phyloP scores from a whole-genome alignment of 2,797 vertebrate species.

The Gobio occitaniae region DNA sequence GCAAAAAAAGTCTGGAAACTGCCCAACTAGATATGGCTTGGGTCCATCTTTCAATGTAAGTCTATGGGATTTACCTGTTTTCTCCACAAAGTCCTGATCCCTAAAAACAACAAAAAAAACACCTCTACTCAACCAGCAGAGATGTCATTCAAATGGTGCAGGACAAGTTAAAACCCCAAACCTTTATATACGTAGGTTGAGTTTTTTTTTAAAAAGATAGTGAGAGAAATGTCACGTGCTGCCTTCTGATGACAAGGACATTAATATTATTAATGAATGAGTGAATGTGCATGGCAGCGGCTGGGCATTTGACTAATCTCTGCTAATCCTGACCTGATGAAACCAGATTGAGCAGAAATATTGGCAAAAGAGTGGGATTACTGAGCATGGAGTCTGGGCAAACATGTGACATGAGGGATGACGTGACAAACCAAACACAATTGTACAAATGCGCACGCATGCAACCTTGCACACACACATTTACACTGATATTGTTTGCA shows the following conservation, averaged over 20 bases:
- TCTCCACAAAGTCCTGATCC: background rate
- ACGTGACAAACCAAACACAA: background rate
- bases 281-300: slow-evolving; percentile 68
- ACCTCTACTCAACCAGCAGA: background rate
- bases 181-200: background rate
- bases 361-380: slow-evolving; percentile 80
- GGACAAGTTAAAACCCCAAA: background rate
- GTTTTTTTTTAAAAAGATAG: background rate
- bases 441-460: slow-evolving; percentile 41
- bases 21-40: background rate
- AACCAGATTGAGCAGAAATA: slow-evolving; percentile 78
- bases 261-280: slow-evolving; percentile 76
- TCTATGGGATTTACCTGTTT: background rate
- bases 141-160: background rate
- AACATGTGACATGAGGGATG: slow-evolving; percentile 64
- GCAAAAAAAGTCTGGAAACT: background rate
- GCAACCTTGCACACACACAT: background rate
- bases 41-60: background rate
- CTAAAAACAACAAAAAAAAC: background rate
- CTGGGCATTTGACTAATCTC: slow-evolving; percentile 75
- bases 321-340: slow-evolving; percentile 80
- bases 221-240: background rate
- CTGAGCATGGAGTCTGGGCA: slow-evolving; percentile 69
- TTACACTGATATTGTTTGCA: background rate
- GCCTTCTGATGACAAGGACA: slow-evolving; percentile 30